Conservation (phyloP, 2,797 vertebrate genomes). For the Paguma larvata region DNA sequence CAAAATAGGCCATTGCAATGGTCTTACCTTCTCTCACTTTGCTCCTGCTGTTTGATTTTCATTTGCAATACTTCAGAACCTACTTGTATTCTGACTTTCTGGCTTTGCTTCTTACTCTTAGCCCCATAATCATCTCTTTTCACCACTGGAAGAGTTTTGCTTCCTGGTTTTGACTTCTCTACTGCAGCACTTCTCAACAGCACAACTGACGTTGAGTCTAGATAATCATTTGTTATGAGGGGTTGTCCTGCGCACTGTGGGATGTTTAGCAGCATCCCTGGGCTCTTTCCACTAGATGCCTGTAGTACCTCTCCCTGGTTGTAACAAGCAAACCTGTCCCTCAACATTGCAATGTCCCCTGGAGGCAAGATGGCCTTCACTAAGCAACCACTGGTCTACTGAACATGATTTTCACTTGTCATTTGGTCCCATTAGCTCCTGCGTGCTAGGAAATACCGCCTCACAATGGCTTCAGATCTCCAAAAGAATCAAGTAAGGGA, state of each 20-base stretch:
- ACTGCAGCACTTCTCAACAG: not conserved
- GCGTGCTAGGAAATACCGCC: not conserved
- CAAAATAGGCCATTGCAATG: accelerated
- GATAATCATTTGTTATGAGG: not conserved
- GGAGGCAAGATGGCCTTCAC: not conserved
- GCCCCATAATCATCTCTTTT: not conserved
- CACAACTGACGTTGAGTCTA: not conserved
- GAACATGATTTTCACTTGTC: not conserved
- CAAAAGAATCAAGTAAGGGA: not conserved
- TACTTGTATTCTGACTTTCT: not conserved
- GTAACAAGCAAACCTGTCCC: not conserved
- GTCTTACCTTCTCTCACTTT: not conserved
- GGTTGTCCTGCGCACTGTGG: not conserved
- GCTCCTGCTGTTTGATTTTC: not conserved
- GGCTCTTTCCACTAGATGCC: not conserved
- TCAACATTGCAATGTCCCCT: not conserved
- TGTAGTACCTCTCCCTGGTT: not conserved
- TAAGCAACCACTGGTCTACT: not conserved
- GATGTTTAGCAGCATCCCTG: not conserved
- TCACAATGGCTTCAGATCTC: not conserved
- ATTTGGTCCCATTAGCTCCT: not conserved
- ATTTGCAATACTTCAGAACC: not conserved
- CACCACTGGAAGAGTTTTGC: not conserved
- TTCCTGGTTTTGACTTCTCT: not conserved
- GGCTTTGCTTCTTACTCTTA: not conserved